Base-by-base conservation (phyloP, 2,888 invertebrate genomes). In the Tupiocoris notatus region DNA sequence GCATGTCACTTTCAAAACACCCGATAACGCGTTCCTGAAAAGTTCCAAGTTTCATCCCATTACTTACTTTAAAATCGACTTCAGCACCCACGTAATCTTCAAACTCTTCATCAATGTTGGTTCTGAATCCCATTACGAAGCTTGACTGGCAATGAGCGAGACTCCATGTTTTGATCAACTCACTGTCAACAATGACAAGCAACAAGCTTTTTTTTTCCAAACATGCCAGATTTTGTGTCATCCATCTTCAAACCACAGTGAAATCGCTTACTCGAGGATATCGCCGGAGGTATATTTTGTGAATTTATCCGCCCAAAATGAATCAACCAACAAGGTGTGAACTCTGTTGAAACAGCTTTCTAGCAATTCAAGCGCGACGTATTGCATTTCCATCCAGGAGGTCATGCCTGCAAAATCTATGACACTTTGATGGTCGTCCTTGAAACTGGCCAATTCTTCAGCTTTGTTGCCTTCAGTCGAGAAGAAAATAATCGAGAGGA, bases 381-480 rank as follows among this genome's bases (percentile, higher is more conserved):
- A 22, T 22, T 56, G 39, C 67, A 67, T 57, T n/a, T 56, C 22
- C 56, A 67, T 17, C 67, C 67, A 67, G 12, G 9, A 12, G 2
- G 56, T 0, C 1, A 67, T 17, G 1, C 20, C n/a, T 2, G 12
- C 1, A 12, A 67, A 56, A 20, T 57, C 22, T n/a, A 9, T 22
- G 21, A 20, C 9, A 1, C 22, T 7, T n/a, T 54, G n/a, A 20
- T 25, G 20, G 17, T 65, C 65, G 57, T 67, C 22, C 0, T n/a
- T n/a, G 22, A 67, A 67, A 3, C 56, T 22, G 6, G 54, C 21
- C 16, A 67, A n/a, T 1, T 23, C 0, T 21, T 67, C 56, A 12
- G 9, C 67, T n/a, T 12, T 16, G 21, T 67, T 67, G 0, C 67
- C 67, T 2, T 54, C 54, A 1, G 21, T 20, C 2, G 67, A 56